Evolutionary conservation across 2,113 vertebrate genomes (phyloP).

Genomic region (Phycodurus eques): DNA sequence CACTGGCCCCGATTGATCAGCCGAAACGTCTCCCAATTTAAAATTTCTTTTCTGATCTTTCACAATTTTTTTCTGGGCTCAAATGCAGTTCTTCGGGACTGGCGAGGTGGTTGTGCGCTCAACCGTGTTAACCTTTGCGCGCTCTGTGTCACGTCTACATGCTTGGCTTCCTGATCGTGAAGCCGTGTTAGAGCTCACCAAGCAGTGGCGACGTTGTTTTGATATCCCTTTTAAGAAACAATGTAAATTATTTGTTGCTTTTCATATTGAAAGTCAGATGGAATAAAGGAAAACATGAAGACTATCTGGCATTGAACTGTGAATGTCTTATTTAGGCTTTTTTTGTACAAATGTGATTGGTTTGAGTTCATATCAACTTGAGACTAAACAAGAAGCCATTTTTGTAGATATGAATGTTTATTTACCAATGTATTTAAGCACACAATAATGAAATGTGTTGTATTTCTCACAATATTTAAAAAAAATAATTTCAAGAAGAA

Average conservation of each 20-base stretch:
- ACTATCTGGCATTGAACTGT: not conserved
- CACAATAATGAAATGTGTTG: not conserved
- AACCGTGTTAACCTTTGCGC: not conserved
- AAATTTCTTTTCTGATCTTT: not conserved
- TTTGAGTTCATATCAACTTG: not conserved
- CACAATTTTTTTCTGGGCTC: not conserved
- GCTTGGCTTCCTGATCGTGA: constrained; percentile 34
- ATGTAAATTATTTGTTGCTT: constrained; percentile 38
- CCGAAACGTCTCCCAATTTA: too few species aligned
- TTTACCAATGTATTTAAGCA: not conserved
- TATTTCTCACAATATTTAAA: not conserved
- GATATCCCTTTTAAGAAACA: constrained; percentile 31
- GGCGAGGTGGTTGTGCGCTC: not conserved
- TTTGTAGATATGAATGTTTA: not conserved
- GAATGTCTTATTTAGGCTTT: not conserved
- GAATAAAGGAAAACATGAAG: constrained; percentile 32
- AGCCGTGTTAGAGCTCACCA: not conserved
- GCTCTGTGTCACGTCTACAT: constrained; percentile 7
- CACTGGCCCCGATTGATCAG: too few species aligned
- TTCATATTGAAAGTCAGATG: constrained; percentile 41
- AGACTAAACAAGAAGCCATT: not conserved
- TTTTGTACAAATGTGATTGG: constrained; percentile 4
- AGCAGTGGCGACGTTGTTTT: constrained; percentile 11
- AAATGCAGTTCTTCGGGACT: not conserved
- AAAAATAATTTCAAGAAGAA: too few species aligned